phyloP scores from a whole-genome alignment of 2,888 invertebrate species.

The Meiosimyza decipiens region DNA sequence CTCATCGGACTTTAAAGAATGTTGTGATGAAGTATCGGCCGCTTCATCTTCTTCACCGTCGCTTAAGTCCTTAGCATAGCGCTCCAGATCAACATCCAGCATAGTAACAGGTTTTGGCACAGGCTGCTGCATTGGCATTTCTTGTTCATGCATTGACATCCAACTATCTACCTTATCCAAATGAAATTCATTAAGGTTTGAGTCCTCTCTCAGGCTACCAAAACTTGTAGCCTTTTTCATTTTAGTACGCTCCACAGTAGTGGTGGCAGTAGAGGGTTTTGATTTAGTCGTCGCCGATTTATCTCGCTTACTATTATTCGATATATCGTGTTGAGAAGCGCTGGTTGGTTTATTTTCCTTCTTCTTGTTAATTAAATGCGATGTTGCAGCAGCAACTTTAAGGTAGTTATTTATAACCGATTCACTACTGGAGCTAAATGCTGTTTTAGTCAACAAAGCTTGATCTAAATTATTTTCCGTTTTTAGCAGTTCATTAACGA shows the following conservation, averaged over 20 bases:
- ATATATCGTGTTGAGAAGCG: constrained; percentile 17
- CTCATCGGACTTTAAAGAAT: constrained; percentile 58
- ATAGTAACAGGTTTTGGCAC: constrained; percentile 26
- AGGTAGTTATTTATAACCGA: constrained; percentile 64
- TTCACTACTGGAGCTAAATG: constrained; percentile 49
- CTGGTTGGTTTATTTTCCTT: constrained; percentile 53
- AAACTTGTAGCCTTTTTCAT: constrained; percentile 56
- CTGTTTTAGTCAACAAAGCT: constrained; percentile 36
- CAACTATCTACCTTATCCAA: constrained; percentile 67
- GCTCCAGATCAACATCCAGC: constrained; percentile 46
- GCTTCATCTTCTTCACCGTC: constrained; percentile 44
- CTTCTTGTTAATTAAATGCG: constrained; percentile 57
- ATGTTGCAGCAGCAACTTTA: constrained; percentile 55
- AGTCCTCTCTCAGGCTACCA: constrained; percentile 59
- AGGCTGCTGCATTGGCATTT: constrained; percentile 35
- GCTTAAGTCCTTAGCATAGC: constrained; percentile 45
- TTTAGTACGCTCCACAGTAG: constrained; percentile 41
- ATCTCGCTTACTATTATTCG: background rate
- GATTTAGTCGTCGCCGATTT: background rate
- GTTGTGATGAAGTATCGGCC: constrained; percentile 52
- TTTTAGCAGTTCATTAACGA: constrained; percentile 45
- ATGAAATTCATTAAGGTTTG: constrained; percentile 64
- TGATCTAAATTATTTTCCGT: constrained; percentile 55
- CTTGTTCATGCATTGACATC: constrained; percentile 65
- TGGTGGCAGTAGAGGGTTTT: background rate